These are phyloP conservation scores for Caranx ignobilis DNA, from an alignment of 2,113 vertebrate genomes.

Conservation along the genomic window DNA sequence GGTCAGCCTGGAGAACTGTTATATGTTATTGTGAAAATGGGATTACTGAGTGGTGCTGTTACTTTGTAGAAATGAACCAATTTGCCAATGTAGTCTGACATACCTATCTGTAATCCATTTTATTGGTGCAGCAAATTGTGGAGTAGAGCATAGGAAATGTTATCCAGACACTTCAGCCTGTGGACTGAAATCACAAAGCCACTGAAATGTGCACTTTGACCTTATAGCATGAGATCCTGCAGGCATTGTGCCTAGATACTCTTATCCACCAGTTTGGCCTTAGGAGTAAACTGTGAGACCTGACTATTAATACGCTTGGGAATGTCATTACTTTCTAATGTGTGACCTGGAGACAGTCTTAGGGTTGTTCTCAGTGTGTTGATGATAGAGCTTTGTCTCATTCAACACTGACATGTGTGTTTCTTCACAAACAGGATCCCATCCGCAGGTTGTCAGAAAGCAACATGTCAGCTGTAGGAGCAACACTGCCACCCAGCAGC, in stretches of 20 bases:
- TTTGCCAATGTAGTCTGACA: conserved; percentile 27
- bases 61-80: conserved; percentile 26
- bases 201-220: conserved; percentile 56
- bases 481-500: conserved; percentile 88
- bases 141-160: conserved; percentile 44
- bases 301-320: not conserved
- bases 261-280: not conserved
- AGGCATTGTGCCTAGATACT: conserved; percentile 5
- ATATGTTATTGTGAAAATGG: not conserved
- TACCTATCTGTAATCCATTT: conserved; percentile 60
- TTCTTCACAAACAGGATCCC: conserved; percentile 73
- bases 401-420: conserved; percentile 10
- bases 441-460: conserved; percentile 89
- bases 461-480: conserved; percentile 81
- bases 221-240: conserved; percentile 5
- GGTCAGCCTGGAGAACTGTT: not conserved
- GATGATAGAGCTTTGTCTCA: not conserved
- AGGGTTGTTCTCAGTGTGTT: not conserved
- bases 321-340: not conserved
- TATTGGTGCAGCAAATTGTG: conserved; percentile 69
- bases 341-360: not conserved
- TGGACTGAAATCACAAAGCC: conserved; percentile 42
- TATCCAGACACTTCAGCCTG: conserved; percentile 24
- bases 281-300: not conserved
- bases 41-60: conserved; percentile 2